Conservation (phyloP, 2,113 vertebrate species). For the Pteruthius melanotis region DNA sequence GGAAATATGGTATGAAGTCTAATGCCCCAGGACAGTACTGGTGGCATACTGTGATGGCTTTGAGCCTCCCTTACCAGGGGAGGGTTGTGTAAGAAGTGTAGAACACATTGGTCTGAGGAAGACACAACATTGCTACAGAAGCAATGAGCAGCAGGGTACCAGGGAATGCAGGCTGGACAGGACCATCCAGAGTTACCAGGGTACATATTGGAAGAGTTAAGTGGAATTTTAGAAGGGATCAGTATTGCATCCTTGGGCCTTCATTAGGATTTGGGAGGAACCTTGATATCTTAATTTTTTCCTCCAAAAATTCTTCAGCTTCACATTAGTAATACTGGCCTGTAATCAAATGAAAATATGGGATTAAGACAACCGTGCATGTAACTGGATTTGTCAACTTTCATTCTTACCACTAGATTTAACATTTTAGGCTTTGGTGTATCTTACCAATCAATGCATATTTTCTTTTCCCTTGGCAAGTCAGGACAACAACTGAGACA, state of each 20-base stretch:
- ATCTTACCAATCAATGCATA: background rate
- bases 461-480: background rate
- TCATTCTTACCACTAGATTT: background rate
- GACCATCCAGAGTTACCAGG: background rate
- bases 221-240: background rate
- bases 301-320: background rate
- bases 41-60: background rate
- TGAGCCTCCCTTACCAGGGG: background rate
- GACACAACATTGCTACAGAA: background rate
- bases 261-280: background rate
- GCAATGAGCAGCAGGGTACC: background rate
- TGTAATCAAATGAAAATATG: background rate
- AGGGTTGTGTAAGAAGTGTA: rapidly evolving
- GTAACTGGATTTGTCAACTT: background rate
- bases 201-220: background rate
- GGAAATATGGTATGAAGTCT: background rate
- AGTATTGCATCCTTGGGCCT: background rate
- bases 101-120: background rate
- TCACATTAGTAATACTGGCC: background rate
- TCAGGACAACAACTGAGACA: background rate
- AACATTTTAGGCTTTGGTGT: background rate
- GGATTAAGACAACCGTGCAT: background rate
- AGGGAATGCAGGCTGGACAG: background rate
- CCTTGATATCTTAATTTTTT: background rate
- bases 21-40: background rate